Conservation (phyloP, 2,888 invertebrate species). For the Zhuqinia jingwanae region DNA sequence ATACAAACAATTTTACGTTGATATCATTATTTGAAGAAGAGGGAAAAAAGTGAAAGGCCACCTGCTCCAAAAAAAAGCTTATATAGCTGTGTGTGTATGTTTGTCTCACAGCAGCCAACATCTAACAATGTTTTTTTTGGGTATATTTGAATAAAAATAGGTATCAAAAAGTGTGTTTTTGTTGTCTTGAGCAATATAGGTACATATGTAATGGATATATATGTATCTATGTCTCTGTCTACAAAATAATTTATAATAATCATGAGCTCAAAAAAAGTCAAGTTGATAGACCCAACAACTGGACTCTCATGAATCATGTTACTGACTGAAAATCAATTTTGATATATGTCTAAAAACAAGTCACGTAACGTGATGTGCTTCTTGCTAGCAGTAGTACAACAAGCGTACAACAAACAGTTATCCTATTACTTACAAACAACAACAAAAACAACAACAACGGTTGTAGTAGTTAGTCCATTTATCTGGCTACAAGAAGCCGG, state of each 20-base stretch:
- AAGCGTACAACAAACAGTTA: background rate
- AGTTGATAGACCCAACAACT: constrained; percentile 6
- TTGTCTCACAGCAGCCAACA: background rate
- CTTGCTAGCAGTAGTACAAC: constrained; percentile 14
- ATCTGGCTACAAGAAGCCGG: background rate
- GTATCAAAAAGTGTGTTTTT: no score
- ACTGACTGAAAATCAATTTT: constrained; percentile 41
- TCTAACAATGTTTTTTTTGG: background rate
- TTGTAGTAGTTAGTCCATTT: background rate
- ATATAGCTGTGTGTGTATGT: background rate
- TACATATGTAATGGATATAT: no score
- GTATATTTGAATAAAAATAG: no score
- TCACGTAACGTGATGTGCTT: constrained; percentile 28
- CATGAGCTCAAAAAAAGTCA: constrained; percentile 34
- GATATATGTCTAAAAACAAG: background rate
- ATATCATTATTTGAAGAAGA: background rate
- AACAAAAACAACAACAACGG: no score
- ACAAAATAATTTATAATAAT: constrained; percentile 43
- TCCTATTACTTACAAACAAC: background rate
- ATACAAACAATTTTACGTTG: background rate
- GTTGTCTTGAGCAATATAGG: no score
- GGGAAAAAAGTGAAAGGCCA: constrained; percentile 2
- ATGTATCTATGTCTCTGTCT: no score
- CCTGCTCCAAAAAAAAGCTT: constrained; percentile 6
- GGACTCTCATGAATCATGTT: constrained; percentile 23